A percentile compares a stretch with the other conserved stretches of the same genome.
Conservation (phyloP, 35 echinoderm and acorn worm species). For the Stichopus chloronotus region DNA sequence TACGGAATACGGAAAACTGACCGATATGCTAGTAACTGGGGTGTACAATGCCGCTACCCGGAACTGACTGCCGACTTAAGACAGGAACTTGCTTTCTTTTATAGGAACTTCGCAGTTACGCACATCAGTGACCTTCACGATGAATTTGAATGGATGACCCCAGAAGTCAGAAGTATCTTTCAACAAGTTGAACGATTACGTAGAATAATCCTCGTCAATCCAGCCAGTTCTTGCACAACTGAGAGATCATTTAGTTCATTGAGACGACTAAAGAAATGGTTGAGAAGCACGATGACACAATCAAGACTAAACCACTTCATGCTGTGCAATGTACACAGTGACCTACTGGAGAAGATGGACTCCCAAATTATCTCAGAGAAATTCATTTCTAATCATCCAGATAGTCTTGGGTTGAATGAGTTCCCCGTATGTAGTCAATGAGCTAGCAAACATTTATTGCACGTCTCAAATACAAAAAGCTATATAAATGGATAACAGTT, state of each 20-base stretch:
- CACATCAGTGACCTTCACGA: constrained; percentile 13
- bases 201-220: constrained; percentile 35
- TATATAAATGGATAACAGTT: constrained; percentile 52
- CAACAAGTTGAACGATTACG: constrained; percentile 52
- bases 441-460: constrained; percentile 40
- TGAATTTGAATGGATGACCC: constrained; percentile 35
- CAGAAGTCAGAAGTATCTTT: constrained; percentile 36
- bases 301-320: constrained; percentile 51
- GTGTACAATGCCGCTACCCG: constrained; percentile 46
- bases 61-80: constrained; percentile 38
- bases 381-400: constrained; percentile 28
- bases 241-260: constrained; percentile 40
- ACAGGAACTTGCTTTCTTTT: constrained; percentile 48
- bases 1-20: constrained; percentile 52
- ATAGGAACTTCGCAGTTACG: constrained; percentile 38
- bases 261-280: constrained; percentile 49
- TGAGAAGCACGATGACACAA: constrained; percentile 33
- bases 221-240: not conserved
- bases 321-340: constrained; percentile 26
- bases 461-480: constrained; percentile 48
- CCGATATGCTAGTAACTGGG: constrained; percentile 36
- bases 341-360: constrained; percentile 30
- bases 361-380: constrained; percentile 23
- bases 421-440: constrained; percentile 32
- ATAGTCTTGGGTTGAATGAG: constrained; percentile 28